Percentiles rank a stretch among this genome's conserved stretches.
These are phyloP conservation scores for Channallabes apus DNA, from an alignment of 2,797 vertebrate species.

Conservation along the genomic window DNA sequence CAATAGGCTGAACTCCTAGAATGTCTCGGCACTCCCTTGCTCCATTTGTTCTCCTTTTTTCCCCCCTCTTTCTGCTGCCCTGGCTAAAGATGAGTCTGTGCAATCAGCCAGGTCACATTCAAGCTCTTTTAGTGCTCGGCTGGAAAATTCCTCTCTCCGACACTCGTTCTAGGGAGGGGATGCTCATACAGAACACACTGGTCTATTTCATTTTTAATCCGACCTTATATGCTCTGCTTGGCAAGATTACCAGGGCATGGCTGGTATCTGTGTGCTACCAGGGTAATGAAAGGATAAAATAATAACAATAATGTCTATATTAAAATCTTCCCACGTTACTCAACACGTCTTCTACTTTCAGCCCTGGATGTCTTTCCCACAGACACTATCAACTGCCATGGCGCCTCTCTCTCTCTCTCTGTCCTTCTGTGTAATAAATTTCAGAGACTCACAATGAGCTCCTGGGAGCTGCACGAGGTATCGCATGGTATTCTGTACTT, in stretches of 20 bases:
- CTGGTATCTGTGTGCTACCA: neutral
- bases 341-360: conserved; percentile 32
- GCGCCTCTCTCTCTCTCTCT: conserved; percentile 22
- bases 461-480: conserved; percentile 67
- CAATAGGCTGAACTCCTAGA: conserved; percentile 58
- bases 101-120: conserved; percentile 49
- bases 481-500: conserved; percentile 41
- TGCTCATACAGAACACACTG: conserved; percentile 9
- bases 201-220: conserved; percentile 3
- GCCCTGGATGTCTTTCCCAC: conserved; percentile 40
- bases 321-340: conserved; percentile 39
- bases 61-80: conserved; percentile 44
- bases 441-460: conserved; percentile 43
- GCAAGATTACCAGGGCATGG: neutral
- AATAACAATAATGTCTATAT: neutral
- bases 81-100: conserved; percentile 36
- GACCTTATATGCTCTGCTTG: neutral
- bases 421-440: conserved; percentile 52
- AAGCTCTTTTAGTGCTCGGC: conserved; percentile 40
- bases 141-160: conserved; percentile 54
- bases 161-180: conserved; percentile 33
- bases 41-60: conserved; percentile 32
- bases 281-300: neutral
- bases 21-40: conserved; percentile 46
- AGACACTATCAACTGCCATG: conserved; percentile 39